phyloP scores from a whole-genome alignment of 2,797 vertebrate genomes.

The Sebastes kiyomatsui region DNA sequence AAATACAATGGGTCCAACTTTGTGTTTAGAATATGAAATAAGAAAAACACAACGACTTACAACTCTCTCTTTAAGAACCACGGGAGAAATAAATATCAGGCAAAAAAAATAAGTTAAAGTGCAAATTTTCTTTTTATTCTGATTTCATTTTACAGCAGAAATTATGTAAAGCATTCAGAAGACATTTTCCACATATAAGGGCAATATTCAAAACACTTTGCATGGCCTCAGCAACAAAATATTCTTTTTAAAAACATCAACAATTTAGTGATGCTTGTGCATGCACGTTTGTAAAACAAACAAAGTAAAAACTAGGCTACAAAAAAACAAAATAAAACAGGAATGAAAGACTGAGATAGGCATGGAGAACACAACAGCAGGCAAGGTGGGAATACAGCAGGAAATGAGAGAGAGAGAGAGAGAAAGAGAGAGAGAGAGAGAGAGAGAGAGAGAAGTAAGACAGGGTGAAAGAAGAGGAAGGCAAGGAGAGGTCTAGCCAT shows the following conservation, averaged over 20 bases:
- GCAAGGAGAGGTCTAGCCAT: slow-evolving; percentile 86
- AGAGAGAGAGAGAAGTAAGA: slow-evolving; percentile 43
- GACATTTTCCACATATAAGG: slow-evolving; percentile 99
- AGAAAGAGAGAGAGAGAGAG: slow-evolving; percentile 31
- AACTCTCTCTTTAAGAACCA: not conserved
- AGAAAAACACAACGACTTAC: not conserved
- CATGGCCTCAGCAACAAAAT: slow-evolving; percentile 99
- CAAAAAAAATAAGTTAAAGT: slow-evolving; percentile 64
- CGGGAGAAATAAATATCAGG: slow-evolving; percentile 26
- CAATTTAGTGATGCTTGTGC: slow-evolving; percentile 99
- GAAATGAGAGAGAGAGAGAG: slow-evolving; percentile 66
- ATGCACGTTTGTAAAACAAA: slow-evolving; percentile 98
- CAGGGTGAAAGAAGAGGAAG: slow-evolving; percentile 72
- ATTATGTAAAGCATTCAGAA: slow-evolving; percentile 99
- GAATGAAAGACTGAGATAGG: slow-evolving; percentile 77
- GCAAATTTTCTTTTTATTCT: slow-evolving; percentile 91
- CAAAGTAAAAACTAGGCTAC: slow-evolving; percentile 83
- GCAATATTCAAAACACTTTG: slow-evolving; percentile 99
- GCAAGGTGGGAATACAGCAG: slow-evolving; percentile 74
- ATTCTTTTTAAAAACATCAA: slow-evolving; percentile 96
- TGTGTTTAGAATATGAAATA: not conserved
- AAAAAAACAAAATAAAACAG: slow-evolving; percentile 67
- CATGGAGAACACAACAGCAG: slow-evolving; percentile 82
- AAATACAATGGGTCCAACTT: not conserved
- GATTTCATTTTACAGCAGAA: slow-evolving; percentile 99